Conservation (phyloP, 2,888 invertebrate genomes). For the Drosophila anomalata region DNA sequence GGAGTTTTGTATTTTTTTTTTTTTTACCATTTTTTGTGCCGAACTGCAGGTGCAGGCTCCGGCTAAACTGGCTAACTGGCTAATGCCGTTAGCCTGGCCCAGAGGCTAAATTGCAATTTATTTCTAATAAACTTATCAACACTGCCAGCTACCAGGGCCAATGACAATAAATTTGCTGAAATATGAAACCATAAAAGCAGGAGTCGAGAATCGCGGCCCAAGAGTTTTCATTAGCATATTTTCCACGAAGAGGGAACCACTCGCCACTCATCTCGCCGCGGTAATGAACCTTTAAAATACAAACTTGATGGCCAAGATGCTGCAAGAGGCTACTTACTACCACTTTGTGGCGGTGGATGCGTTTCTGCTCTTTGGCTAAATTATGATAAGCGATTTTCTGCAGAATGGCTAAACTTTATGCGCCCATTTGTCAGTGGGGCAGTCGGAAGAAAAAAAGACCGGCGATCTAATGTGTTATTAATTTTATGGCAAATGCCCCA, state of each 20-base stretch:
- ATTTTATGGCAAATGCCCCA: conserved; percentile 71
- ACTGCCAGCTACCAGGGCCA: conserved; percentile 68
- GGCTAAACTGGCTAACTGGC: conserved; percentile 19
- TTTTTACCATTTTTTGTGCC: conserved; percentile 3
- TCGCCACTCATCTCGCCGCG: conserved; percentile 5
- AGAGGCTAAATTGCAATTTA: conserved; percentile 76
- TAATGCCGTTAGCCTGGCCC: conserved; percentile 60
- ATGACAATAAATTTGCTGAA: conserved; percentile 73
- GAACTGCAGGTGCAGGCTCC: conserved; percentile 58
- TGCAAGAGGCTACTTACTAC: conserved; percentile 8
- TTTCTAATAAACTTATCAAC: conserved; percentile 79
- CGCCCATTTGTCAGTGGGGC: conserved; percentile 52
- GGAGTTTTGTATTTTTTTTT: conserved; percentile 10
- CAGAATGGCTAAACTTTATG: conserved; percentile 71
- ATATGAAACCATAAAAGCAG: conserved; percentile 76
- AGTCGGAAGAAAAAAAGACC: conserved; percentile 11
- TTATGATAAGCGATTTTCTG: conserved; percentile 66
- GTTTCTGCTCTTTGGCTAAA: conserved; percentile 28
- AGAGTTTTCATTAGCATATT: conserved; percentile 78
- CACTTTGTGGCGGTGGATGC: background rate
- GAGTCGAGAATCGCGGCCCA: conserved; percentile 31
- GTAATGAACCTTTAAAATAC: conserved; percentile 70
- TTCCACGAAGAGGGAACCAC: conserved; percentile 23
- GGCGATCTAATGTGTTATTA: conserved; percentile 78
- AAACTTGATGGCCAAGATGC: conserved; percentile 62